These are phyloP conservation scores for Eumacrocentrus americanus DNA, from an alignment of 2,888 invertebrate genomes.

Conservation along the genomic window DNA sequence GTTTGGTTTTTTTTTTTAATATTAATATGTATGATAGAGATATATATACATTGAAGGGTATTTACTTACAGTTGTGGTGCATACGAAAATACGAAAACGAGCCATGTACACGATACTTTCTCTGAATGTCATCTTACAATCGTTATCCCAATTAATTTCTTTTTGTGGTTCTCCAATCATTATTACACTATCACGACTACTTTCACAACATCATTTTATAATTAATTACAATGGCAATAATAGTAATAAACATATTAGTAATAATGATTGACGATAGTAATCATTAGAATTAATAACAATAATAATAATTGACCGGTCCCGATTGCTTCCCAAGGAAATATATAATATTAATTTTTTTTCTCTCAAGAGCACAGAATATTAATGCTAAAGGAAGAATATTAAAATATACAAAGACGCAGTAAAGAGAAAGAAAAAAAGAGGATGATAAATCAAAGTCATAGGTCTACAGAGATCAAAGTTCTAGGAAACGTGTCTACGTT, in stretches of 20 bases:
- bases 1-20: not conserved
- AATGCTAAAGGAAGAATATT: no score
- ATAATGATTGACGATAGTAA: not conserved
- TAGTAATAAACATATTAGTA: slow-evolving; percentile 25
- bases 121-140: not conserved
- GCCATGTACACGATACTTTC: not conserved
- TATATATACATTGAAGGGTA: not conserved
- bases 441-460: no score
- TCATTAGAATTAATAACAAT: not conserved
- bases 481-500: no score
- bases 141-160: not conserved
- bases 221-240: slow-evolving; percentile 31
- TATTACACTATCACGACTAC: not conserved
- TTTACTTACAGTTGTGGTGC: not conserved
- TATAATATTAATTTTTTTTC: not conserved
- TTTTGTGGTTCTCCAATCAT: not conserved
- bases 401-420: no score
- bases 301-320: not conserved
- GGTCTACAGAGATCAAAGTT: no score
- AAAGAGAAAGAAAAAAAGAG: no score
- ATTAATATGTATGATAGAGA: not conserved
- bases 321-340: not conserved
- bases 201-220: slow-evolving; percentile 17
- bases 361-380: no score
- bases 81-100: slow-evolving; percentile 18